Evolutionary conservation across 2,888 invertebrate genomes (phyloP).

Genomic region (Heliothis peltigera): DNA sequence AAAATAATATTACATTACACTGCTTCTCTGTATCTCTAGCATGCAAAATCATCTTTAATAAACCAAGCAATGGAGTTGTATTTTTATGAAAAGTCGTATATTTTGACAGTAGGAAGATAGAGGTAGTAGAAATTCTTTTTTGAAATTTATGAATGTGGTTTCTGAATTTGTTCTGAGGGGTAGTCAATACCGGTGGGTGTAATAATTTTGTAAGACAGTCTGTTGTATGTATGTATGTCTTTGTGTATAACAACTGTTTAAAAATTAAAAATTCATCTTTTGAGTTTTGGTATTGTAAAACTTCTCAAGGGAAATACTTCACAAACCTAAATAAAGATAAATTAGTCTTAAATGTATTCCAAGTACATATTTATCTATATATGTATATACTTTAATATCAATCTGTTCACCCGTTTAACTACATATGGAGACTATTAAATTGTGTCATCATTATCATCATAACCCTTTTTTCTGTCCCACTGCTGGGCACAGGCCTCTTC

Average conservation of each 20-base stretch:
- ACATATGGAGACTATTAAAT: too few species aligned
- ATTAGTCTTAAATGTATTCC: too few species aligned
- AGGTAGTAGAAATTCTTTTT: slow-evolving; percentile 29
- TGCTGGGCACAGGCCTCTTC: too few species aligned
- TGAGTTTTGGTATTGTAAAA: not conserved
- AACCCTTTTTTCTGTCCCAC: too few species aligned
- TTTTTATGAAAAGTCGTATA: not conserved
- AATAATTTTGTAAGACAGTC: slow-evolving; percentile 15
- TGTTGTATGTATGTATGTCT: not conserved
- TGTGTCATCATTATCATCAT: too few species aligned
- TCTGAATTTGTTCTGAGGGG: slow-evolving; percentile 39
- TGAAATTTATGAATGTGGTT: slow-evolving; percentile 48
- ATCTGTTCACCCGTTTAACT: too few species aligned
- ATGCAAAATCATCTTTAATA: not conserved
- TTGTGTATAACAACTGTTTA: too few species aligned
- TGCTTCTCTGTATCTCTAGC: slow-evolving; percentile 6
- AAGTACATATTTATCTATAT: too few species aligned
- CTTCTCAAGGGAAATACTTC: too few species aligned
- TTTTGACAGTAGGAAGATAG: slow-evolving; percentile 1
- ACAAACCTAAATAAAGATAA: too few species aligned
- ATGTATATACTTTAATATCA: too few species aligned
- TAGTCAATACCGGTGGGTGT: slow-evolving; percentile 21
- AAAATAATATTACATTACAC: slow-evolving; percentile 32
- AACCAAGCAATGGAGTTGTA: slow-evolving; percentile 9
- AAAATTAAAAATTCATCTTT: not conserved